These are phyloP conservation scores for Pogonocherus hispidulus DNA, from an alignment of 2,888 invertebrate genomes.

Conservation along the genomic window DNA sequence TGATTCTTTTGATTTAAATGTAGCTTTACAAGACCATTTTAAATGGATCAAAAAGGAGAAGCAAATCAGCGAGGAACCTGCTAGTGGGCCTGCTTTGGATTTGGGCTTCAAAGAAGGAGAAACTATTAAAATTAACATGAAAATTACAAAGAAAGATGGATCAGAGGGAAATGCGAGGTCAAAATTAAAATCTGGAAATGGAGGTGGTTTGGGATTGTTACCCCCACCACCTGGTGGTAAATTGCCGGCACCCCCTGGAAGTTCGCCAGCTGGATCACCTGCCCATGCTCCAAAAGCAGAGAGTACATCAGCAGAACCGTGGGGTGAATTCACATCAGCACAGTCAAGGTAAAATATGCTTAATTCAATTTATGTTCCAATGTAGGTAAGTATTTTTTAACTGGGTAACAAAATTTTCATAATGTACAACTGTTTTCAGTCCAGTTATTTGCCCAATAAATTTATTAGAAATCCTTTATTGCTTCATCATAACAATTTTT, in stretches of 20 bases:
- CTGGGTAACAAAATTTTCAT: too few relatives aligned
- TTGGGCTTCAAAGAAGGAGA: constrained; percentile 99
- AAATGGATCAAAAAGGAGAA: constrained; percentile 91
- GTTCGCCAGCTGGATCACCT: constrained; percentile 83
- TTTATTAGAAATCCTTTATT: too few relatives aligned
- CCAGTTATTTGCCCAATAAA: too few relatives aligned
- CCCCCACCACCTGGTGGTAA: constrained; percentile 89
- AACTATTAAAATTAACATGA: constrained; percentile 99
- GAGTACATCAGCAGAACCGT: constrained; percentile 72
- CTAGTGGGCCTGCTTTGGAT: constrained; percentile 87
- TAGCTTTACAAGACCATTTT: constrained; percentile 97
- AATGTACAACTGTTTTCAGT: too few relatives aligned
- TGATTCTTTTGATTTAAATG: constrained; percentile 99
- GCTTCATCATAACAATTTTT: too few relatives aligned
- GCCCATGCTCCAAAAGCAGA: constrained; percentile 70
- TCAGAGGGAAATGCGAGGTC: constrained; percentile 79
- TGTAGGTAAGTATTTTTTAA: too few relatives aligned
- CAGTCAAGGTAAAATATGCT: constrained; percentile 58
- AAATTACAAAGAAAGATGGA: constrained; percentile 94
- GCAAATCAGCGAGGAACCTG: constrained; percentile 85
- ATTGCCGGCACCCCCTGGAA: constrained; percentile 83
- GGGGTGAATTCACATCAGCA: constrained; percentile 87
- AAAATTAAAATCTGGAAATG: constrained; percentile 71
- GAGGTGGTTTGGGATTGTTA: constrained; percentile 71
- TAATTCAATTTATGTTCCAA: too few relatives aligned